Conservation (phyloP, 2,888 invertebrate species). For the Sinodicranocentrus sp. region DNA sequence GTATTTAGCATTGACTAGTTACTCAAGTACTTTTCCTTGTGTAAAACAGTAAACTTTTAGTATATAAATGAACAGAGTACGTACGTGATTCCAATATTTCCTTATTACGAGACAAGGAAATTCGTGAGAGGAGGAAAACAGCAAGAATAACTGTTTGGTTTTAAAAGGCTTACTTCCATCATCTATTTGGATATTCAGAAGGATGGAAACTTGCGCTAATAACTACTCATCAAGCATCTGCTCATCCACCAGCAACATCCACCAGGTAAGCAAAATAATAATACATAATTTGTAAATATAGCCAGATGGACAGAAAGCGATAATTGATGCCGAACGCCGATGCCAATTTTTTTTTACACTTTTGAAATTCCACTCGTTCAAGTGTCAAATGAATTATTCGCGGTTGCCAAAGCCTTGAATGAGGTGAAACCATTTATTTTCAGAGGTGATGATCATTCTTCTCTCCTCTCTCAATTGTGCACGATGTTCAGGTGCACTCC, state of each 20-base stretch:
- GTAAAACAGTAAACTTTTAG: no score
- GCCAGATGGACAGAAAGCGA: no score
- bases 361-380: constrained; percentile 2
- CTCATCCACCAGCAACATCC: constrained; percentile 42
- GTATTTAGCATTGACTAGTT: constrained; percentile 33
- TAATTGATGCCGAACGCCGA: neutral
- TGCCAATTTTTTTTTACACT: constrained; percentile 19
- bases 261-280: constrained; percentile 4
- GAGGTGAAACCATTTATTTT: constrained; percentile 14
- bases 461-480: neutral
- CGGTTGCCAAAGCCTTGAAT: constrained; percentile 32
- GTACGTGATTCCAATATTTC: no score
- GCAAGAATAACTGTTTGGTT: neutral
- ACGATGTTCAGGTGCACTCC: neutral
- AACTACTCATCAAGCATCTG: constrained; percentile 43
- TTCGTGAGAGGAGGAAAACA: constrained; percentile 21
- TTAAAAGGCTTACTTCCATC: neutral
- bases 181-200: no score
- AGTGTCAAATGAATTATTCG: constrained; percentile 43
- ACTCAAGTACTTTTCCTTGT: no score
- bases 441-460: neutral
- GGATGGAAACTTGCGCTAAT: constrained; percentile 34
- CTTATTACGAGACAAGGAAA: no score
- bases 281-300: neutral
- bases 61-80: no score